Base-by-base conservation (phyloP, 2,888 invertebrate species). In the Pammene fasciana region DNA sequence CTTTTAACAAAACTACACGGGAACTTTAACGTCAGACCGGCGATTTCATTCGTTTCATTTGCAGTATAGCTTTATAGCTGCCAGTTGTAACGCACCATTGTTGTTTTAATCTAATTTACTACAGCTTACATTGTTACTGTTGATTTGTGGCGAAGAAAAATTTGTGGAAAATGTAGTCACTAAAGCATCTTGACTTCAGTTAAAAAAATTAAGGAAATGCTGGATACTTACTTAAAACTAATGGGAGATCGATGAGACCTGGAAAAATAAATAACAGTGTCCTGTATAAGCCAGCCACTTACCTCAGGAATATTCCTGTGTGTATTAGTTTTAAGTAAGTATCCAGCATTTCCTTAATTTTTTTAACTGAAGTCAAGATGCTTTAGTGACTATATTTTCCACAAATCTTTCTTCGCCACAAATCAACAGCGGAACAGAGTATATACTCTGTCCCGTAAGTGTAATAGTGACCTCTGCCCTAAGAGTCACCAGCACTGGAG, bases 1-100 rank as follows among this genome's bases (percentile, higher is more conserved):
- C 68, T 68, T 68, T 68, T 68, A 64, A 68, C 68, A 59, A 68
- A 70, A 65, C 70, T 70, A 59, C 65, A 65, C 59, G 62, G 45
- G 55, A 65, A 65, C 54, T 65, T 64, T 52, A 54, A 46, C 65
- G 16, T 60, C 46, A 50, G 52, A 18, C 57, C 43, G 41, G 52
- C 45, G 57, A 64, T 65, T 68, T 68, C 48, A 68, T 68, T 68
- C 64, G 52, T 57, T 64, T 57, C 50, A 60, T 61, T 67, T 54
- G 52, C 60, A 61, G 67, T 60, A 67, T 59, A 66, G 56, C 48
- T 65, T 65, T 65, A 55, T 65, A 38, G 38, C 50, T 52, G 50
- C 36, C 18, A 8, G 50, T 62, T 62, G 34, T 48, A 48, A 38
- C 61, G 50, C 38, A 38, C 48, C 5, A 38, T 61, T 61, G 61